A percentile compares a stretch with the other conserved stretches of the same genome.
Evolutionary conservation across 1,140 invertebrate genomes (phyloP).

Genomic region (Saxidomus purpurata): DNA sequence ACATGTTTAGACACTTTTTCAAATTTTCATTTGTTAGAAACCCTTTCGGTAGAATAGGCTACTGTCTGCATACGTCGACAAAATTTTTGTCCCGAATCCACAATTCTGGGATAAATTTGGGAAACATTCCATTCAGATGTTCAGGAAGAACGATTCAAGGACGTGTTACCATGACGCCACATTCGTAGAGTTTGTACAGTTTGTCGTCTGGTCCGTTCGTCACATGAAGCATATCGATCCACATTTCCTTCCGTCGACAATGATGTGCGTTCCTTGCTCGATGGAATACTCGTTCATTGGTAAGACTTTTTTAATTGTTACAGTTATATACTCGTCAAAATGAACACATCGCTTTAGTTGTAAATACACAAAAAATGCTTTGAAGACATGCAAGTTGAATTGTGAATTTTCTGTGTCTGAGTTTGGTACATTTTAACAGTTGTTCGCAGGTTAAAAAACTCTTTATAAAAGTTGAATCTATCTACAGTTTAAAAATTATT

Average conservation of each 20-base stretch:
- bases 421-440: too few relatives aligned
- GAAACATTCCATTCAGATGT: slow-evolving; percentile 3
- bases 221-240: slow-evolving; percentile 4
- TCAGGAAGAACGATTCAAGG: neutral
- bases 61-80: slow-evolving; percentile 56
- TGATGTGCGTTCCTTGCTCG: slow-evolving; percentile 41
- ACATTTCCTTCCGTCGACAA: slow-evolving; percentile 25
- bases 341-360: too few relatives aligned
- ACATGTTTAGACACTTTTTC: neutral
- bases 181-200: slow-evolving; percentile 48
- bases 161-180: slow-evolving; percentile 52
- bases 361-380: too few relatives aligned
- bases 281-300: slow-evolving; percentile 40
- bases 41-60: slow-evolving; percentile 47
- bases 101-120: slow-evolving; percentile 51
- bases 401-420: too few relatives aligned
- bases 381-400: too few relatives aligned
- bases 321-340: too few relatives aligned
- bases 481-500: too few relatives aligned
- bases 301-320: slow-evolving; percentile 17
- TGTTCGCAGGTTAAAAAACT: too few relatives aligned
- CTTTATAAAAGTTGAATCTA: too few relatives aligned
- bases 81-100: slow-evolving; percentile 54
- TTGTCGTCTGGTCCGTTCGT: slow-evolving; percentile 4
- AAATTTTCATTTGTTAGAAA: slow-evolving; percentile 56